A percentile compares a stretch with the other conserved stretches of the same genome.
Evolutionary conservation across 1,140 invertebrate species (phyloP).

Genomic region (Diabrotica undecimpunctata): DNA sequence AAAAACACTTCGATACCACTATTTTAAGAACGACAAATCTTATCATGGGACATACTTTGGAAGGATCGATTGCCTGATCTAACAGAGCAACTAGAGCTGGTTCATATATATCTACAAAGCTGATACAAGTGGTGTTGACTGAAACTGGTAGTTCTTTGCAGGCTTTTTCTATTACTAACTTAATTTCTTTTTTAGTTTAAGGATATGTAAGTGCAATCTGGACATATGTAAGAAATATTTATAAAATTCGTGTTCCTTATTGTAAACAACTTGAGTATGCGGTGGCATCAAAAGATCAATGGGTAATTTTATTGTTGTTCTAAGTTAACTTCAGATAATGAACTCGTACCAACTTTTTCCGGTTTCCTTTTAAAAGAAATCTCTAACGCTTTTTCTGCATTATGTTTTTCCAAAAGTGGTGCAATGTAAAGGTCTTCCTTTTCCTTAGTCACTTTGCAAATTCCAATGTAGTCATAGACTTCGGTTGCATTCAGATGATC

Average conservation of each 20-base stretch:
- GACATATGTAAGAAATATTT: slow-evolving; percentile 76
- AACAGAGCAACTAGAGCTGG: slow-evolving; percentile 72
- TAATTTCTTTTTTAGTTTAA: slow-evolving; percentile 61
- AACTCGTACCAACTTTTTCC: too few species aligned
- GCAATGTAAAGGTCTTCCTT: too few species aligned
- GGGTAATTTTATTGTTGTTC: slow-evolving; percentile 59
- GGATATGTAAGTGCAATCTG: slow-evolving; percentile 69
- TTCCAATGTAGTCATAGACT: slow-evolving; percentile 66
- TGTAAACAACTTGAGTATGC: slow-evolving; percentile 47
- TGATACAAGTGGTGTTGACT: slow-evolving; percentile 63
- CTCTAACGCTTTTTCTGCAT: too few species aligned
- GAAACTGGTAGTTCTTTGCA: slow-evolving; percentile 65
- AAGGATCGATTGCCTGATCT: slow-evolving; percentile 78
- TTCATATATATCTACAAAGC: slow-evolving; percentile 74
- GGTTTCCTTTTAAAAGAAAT: too few species aligned
- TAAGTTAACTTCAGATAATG: slow-evolving; percentile 27
- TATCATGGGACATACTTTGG: slow-evolving; percentile 56
- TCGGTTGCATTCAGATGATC: slow-evolving; percentile 64
- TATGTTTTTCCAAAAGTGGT: too few species aligned
- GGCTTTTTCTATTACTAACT: slow-evolving; percentile 59
- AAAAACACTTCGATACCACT: slow-evolving; percentile 54
- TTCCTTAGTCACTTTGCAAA: slow-evolving; percentile 52
- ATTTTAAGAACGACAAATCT: slow-evolving; percentile 49
- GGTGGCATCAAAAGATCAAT: slow-evolving; percentile 60
- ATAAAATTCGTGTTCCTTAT: slow-evolving; percentile 70